Percentiles rank a stretch among this genome's conserved stretches.
These are phyloP conservation scores for Rhegmatorhina hoffmannsi DNA, from an alignment of 2,113 vertebrate species.

Conservation along the genomic window DNA sequence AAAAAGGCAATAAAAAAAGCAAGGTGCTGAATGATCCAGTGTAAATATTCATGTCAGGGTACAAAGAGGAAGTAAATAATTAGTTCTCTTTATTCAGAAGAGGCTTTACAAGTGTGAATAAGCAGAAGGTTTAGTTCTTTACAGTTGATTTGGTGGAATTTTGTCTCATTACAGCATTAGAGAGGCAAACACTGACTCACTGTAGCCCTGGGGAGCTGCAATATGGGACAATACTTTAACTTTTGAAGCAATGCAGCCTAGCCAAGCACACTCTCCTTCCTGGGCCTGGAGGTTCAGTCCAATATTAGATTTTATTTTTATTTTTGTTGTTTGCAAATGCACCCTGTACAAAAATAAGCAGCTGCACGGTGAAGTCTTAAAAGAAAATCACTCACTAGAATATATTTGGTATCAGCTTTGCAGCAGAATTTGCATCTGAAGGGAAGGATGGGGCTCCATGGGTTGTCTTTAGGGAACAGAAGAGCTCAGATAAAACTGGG, in stretches of 20 bases:
- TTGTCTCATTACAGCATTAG: not conserved
- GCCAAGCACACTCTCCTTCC: not conserved
- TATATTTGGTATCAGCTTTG: not conserved
- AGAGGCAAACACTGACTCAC: not conserved
- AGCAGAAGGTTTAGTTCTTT: not conserved
- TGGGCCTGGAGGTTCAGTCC: not conserved
- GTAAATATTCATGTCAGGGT: not conserved
- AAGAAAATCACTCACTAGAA: not conserved
- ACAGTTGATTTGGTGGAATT: not conserved
- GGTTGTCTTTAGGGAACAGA: not conserved
- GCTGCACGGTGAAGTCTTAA: not conserved
- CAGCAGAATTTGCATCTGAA: not conserved
- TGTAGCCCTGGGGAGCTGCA: not conserved
- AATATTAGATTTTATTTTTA: not conserved
- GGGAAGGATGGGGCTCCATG: not conserved
- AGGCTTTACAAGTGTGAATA: not conserved
- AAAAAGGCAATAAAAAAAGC: not conserved
- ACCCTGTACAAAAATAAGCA: not conserved
- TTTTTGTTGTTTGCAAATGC: not conserved
- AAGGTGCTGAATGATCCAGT: not conserved
- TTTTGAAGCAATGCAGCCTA: not conserved
- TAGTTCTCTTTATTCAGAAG: not conserved
- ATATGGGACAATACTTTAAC: accelerated
- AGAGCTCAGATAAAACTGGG: not conserved
- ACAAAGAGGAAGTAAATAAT: not conserved